These are phyloP conservation scores for Tethea ocularis DNA, from an alignment of 2,888 invertebrate genomes.

Conservation along the genomic window DNA sequence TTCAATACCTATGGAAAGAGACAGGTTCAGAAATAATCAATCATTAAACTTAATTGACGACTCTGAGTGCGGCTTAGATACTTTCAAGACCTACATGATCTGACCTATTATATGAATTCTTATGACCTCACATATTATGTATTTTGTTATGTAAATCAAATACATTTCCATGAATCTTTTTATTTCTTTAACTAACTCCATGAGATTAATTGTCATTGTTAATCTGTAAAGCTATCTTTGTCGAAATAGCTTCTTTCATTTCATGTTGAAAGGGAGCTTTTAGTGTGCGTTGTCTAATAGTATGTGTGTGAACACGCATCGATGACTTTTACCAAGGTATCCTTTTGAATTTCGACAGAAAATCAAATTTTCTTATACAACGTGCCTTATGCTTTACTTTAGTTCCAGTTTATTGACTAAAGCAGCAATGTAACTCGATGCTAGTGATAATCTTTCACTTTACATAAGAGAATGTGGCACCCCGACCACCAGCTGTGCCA, in stretches of 20 bases:
- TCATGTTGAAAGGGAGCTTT: slow-evolving; percentile 40
- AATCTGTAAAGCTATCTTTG: slow-evolving; percentile 44
- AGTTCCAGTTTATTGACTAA: background rate
- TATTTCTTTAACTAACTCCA: too few species aligned
- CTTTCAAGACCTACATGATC: too few species aligned
- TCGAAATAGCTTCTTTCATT: slow-evolving; percentile 54
- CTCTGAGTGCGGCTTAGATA: too few species aligned
- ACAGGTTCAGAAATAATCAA: too few species aligned
- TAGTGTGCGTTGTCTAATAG: slow-evolving; percentile 34
- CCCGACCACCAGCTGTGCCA: slow-evolving; percentile 67
- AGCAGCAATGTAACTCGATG: slow-evolving; percentile 35
- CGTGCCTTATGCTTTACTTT: background rate
- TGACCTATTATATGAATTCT: too few species aligned
- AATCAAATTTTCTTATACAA: background rate
- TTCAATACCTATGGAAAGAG: too few species aligned
- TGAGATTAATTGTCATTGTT: slow-evolving; percentile 33
- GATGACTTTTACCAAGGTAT: background rate
- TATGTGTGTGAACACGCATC: slow-evolving; percentile 36
- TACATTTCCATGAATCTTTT: slow-evolving; percentile 1
- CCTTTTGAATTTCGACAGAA: background rate
- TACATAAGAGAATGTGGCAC: slow-evolving; percentile 32
- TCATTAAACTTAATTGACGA: too few species aligned
- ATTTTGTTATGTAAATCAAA: background rate
- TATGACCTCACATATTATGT: too few species aligned
- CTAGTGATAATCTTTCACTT: slow-evolving; percentile 9